phyloP scores from a whole-genome alignment of 1,140 invertebrate genomes.

The Orchestia grillus region DNA sequence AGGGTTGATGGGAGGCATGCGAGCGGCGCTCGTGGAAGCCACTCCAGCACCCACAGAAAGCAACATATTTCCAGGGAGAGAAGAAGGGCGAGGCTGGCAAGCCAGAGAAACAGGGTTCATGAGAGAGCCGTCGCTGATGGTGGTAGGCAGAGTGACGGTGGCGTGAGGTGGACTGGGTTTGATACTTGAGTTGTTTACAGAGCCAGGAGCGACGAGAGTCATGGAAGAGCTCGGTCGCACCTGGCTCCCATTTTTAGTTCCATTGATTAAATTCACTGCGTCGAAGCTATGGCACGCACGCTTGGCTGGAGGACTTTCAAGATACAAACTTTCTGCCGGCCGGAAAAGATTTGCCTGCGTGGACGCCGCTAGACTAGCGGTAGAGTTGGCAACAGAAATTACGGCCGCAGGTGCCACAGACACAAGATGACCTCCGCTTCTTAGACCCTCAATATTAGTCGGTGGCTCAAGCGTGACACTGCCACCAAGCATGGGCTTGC shows the following conservation, averaged over 20 bases:
- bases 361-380: background rate
- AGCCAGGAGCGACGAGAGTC: background rate
- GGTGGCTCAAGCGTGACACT: background rate
- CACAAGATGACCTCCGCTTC: background rate
- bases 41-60: background rate
- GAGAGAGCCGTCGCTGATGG: background rate
- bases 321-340: background rate
- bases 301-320: background rate
- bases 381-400: background rate
- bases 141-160: background rate
- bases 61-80: background rate
- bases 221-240: background rate
- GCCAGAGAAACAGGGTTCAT: background rate
- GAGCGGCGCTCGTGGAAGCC: background rate
- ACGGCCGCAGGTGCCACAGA: background rate
- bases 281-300: background rate
- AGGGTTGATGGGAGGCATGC: background rate
- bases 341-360: background rate
- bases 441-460: background rate
- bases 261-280: constrained; percentile 19
- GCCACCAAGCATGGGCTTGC: background rate
- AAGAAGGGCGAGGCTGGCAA: background rate
- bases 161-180: background rate
- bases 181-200: background rate
- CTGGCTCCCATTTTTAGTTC: background rate